Evolutionary conservation across 2,113 vertebrate genomes (phyloP), one percentile per base, ranked within the genome.

Genomic region (Cochlearius cochlearius): DNA sequence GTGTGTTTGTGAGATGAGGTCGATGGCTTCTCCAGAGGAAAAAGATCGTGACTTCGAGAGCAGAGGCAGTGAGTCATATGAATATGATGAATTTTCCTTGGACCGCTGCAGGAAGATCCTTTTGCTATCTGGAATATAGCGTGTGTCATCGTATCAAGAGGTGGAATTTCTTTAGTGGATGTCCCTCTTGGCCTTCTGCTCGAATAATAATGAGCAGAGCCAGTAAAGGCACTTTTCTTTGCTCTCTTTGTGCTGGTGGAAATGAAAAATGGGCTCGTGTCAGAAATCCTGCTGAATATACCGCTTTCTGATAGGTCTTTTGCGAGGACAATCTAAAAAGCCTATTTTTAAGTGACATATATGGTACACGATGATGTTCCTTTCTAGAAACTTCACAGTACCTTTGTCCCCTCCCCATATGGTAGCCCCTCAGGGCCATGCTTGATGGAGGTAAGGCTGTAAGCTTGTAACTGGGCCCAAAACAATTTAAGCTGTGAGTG

Each of bases 31-130:
- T 88, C 23, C 92, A 62, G 49, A 50, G 78, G 60, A 55, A 81
- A 92, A 93, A 77, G 78, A 78, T 81, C 72, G 74, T 0, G 2
- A 39, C 60, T 91, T 64, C 53, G 56, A 77, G 90, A 91, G 67
- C 71, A 92, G 60, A 94, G 64, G 49, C 83, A 87, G 30, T 74
- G 93, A 96, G 47, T 96, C 91, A 53, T 52, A 30, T 10, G 77
- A 75, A 56, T 78, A 34, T 75, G 76, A 91, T 86, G 90, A 75
- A 72, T 92, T 89, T 96, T 86, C 68, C 64, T 91, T 77, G 91
- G 86, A 67, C 64, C 52, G 30, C 82, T 94, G 67, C 81, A 75
- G 85, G 38, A 83, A 52, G 63, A 79, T 89, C 68, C 67, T 55
- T 91, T 68, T 94, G 67, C 74, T 94, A 11, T 68, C 69, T 78